A percentile compares a stretch with the other conserved stretches of the same genome.
phyloP scores from a whole-genome alignment of 2,797 vertebrate species.

The Oreonectes daqikongensis region DNA sequence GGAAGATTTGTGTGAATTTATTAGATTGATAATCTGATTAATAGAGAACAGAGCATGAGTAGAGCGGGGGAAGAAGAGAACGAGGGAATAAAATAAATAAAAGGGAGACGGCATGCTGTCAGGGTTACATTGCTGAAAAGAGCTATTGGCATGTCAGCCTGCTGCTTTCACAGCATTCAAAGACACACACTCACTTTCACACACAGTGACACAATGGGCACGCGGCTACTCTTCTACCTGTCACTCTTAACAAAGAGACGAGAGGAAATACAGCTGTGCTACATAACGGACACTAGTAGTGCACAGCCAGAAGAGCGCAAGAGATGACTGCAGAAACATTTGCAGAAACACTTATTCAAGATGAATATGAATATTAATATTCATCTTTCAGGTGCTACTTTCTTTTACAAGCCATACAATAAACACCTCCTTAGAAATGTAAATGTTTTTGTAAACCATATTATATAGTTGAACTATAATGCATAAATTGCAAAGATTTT shows the following conservation, averaged over 20 bases:
- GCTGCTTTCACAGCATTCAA: slow-evolving; percentile 45
- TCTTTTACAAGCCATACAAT: background rate
- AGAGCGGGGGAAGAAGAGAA: slow-evolving; percentile 12
- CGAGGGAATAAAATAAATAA: slow-evolving; percentile 28
- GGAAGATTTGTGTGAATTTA: slow-evolving; percentile 28
- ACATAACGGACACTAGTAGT: slow-evolving; percentile 23
- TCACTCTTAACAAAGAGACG: slow-evolving; percentile 52
- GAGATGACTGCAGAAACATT: slow-evolving; percentile 6
- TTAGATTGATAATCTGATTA: slow-evolving; percentile 45
- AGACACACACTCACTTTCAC: slow-evolving; percentile 28
- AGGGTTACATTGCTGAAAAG: slow-evolving; percentile 42
- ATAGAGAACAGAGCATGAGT: slow-evolving; percentile 14
- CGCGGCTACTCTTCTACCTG: slow-evolving; percentile 52
- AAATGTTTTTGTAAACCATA: background rate
- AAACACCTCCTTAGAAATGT: background rate
- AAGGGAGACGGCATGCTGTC: slow-evolving; percentile 32
- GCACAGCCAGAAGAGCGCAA: background rate
- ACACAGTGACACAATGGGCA: slow-evolving; percentile 55
- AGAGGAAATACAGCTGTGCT: slow-evolving; percentile 45
- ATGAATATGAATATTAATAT: background rate
- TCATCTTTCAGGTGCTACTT: background rate
- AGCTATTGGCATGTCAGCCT: slow-evolving; percentile 43
- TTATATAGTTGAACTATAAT: background rate
- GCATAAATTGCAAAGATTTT: background rate
- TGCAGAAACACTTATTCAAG: background rate